Base-by-base conservation (phyloP, 2,888 invertebrate species). In the Asteroscopus sphinx region DNA sequence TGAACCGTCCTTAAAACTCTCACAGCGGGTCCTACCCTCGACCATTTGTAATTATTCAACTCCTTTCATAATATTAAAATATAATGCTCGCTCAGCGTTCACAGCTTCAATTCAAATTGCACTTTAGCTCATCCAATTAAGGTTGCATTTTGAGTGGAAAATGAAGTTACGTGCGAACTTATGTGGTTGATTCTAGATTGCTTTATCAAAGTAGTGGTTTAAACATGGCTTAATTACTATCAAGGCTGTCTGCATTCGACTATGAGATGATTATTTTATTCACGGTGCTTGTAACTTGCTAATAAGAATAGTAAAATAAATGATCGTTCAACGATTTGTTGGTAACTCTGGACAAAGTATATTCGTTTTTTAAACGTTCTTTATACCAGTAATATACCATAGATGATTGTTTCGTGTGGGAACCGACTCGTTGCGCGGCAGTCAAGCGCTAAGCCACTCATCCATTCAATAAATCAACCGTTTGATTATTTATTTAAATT, bases 101-200 rank as follows among this genome's bases (percentile, higher is more conserved):
- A 1, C 12, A 12, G 12, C 3, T 17, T 11, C 35, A 62, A 26
- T 35, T 16, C 13, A 53, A 62, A 45, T 16, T 16, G 12, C 36
- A 62, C 15, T 30, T 9, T 61, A 39, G 6, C 0, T 7, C 5
- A 30, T 42, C 21, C 4, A 54, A 15, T 21, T 61, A 61, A 5
- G n/a, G 17, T n/a, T 17, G 25, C n/a, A 16, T 40, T 40, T 62
- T 7, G 25, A 35, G 16, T 35, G 28, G 25, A 30, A 61, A 42
- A 25, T 45, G 0, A 8, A 21, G 30, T 39, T 16, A 25, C 21
- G 28, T 30, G 33, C 25, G 16, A 39, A 16, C 42, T 32, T 51
- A 13, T 36, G 41, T 16, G 9, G n/a, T 21, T 16, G 11, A 49
- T 49, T 33, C 30, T 44, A 49, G 15, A 57, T 41, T 57, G 36